Evolutionary conservation across 2,797 vertebrate genomes (phyloP).

Genomic region (Poecilia gillii): DNA sequence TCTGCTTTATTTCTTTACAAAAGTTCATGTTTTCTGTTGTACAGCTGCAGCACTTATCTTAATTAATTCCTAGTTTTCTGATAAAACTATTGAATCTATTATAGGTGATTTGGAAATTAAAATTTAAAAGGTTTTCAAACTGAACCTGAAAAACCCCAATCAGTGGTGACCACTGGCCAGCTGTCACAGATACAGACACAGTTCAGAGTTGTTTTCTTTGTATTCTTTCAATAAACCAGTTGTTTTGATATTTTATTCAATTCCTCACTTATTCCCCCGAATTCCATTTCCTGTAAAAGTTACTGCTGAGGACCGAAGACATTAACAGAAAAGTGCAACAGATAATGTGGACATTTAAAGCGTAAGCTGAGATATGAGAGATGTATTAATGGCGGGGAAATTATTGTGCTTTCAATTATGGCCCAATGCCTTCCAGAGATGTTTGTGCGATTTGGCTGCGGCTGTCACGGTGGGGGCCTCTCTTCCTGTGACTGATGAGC

Average conservation of each 20-base stretch:
- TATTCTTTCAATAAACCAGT: conserved; percentile 58
- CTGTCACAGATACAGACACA: background rate
- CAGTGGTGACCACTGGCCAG: background rate
- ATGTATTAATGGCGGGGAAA: conserved; percentile 95
- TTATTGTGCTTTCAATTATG: conserved; percentile 98
- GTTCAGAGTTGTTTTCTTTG: background rate
- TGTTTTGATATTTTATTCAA: conserved; percentile 69
- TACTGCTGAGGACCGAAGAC: conserved; percentile 86
- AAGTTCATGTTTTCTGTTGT: background rate
- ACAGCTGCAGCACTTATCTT: background rate
- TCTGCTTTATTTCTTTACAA: background rate
- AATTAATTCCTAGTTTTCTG: background rate
- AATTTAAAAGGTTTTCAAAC: background rate
- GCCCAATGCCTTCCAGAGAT: conserved; percentile 95
- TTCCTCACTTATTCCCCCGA: conserved; percentile 13
- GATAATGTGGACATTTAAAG: conserved; percentile 93
- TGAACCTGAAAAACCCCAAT: background rate
- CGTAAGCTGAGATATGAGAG: conserved; percentile 94
- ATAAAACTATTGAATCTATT: background rate
- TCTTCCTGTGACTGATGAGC: conserved; percentile 88
- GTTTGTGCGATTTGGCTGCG: conserved; percentile 90
- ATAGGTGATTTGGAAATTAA: background rate
- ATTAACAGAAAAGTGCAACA: conserved; percentile 86
- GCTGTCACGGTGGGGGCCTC: conserved; percentile 83
- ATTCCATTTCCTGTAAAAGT: conserved; percentile 81